phyloP scores from a whole-genome alignment of 2,888 invertebrate genomes.

The Ormia ochracea region DNA sequence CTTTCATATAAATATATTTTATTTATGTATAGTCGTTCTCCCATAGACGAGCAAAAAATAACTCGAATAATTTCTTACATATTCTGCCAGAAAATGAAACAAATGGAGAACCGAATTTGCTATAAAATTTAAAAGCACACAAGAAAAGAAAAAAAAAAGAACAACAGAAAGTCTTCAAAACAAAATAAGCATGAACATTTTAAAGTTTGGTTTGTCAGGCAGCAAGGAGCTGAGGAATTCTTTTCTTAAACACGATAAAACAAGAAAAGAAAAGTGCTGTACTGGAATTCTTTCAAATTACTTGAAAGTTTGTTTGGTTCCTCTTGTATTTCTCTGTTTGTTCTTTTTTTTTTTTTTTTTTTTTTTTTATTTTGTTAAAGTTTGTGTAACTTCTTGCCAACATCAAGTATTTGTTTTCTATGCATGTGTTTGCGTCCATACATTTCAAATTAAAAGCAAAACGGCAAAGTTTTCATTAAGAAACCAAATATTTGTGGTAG shows the following conservation, averaged over 20 bases:
- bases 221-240: conserved; percentile 26
- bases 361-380: no score
- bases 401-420: conserved; percentile 30
- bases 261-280: conserved; percentile 4
- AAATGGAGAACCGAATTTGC: conserved; percentile 19
- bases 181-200: conserved; percentile 3
- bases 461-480: conserved; percentile 54
- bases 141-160: not conserved
- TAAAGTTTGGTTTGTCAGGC: conserved; percentile 52
- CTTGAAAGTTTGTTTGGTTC: conserved; percentile 3
- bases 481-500: conserved; percentile 59
- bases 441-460: conserved; percentile 26
- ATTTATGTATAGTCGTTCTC: not conserved
- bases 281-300: conserved; percentile 40
- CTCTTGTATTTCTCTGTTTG: not conserved
- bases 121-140: conserved; percentile 31
- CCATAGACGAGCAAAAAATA: not conserved
- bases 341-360: no score
- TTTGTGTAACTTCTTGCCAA: not conserved
- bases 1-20: not conserved
- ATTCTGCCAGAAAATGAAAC: not conserved
- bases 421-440: conserved; percentile 15
- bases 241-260: not conserved
- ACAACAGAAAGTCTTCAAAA: no score
- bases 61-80: not conserved